Conservation (phyloP, 1,140 invertebrate genomes). For the Augochlora pura region DNA sequence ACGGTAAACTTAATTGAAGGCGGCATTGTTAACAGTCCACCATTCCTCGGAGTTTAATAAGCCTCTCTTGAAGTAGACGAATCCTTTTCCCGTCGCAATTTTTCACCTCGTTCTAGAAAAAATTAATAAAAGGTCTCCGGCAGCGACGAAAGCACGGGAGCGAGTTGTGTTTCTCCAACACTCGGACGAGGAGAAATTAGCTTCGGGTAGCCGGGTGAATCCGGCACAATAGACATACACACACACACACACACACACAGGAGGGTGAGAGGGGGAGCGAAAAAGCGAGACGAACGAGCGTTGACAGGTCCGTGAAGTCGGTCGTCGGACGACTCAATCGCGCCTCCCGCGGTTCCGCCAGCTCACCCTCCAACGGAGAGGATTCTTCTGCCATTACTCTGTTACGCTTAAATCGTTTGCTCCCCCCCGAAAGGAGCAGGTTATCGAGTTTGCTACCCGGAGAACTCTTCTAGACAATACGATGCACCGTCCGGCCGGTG, state of each 20-base stretch:
- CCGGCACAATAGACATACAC: neutral
- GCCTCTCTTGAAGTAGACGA: too few relatives aligned
- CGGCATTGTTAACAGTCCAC: too few relatives aligned
- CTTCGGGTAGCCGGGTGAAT: neutral
- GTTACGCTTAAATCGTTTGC: conserved; percentile 31
- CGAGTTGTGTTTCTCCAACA: too few relatives aligned
- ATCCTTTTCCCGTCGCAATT: too few relatives aligned
- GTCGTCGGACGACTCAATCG: neutral
- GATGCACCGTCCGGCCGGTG: neutral
- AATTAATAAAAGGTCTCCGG: too few relatives aligned
- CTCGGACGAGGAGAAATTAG: neutral
- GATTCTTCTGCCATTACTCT: neutral
- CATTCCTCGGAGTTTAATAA: too few relatives aligned
- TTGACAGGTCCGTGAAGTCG: neutral
- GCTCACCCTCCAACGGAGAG: neutral
- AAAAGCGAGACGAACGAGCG: neutral
- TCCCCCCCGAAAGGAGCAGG: conserved; percentile 5
- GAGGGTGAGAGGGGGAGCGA: neutral
- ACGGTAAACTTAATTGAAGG: too few relatives aligned
- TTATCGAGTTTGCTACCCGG: conserved; percentile 21
- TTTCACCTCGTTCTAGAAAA: too few relatives aligned
- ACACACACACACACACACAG: too few relatives aligned
- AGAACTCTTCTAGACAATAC: neutral
- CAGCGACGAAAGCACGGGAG: too few relatives aligned
- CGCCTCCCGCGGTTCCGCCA: conserved; percentile 12